Percentiles rank a stretch among this genome's conserved stretches.
Conservation (phyloP, 2,888 invertebrate species). For the Cosmia trapezina region DNA sequence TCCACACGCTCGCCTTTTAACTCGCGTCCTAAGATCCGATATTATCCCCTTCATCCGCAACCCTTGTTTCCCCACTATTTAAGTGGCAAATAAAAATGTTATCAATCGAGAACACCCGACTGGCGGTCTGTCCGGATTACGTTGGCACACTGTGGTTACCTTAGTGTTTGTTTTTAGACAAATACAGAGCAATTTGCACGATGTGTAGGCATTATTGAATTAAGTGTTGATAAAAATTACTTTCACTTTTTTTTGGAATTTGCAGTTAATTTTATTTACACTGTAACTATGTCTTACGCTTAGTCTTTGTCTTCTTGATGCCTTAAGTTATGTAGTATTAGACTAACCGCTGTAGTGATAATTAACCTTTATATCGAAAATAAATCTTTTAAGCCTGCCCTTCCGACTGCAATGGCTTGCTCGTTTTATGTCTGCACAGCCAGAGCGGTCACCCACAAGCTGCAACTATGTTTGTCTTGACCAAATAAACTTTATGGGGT, state of each 20-base stretch:
- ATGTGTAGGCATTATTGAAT: constrained; percentile 5
- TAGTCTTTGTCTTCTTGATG: too few relatives aligned
- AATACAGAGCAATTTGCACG: constrained; percentile 22
- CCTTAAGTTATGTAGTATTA: not conserved
- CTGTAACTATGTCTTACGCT: too few relatives aligned
- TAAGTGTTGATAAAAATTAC: not conserved
- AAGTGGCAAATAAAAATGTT: constrained; percentile 81
- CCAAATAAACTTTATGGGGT: constrained; percentile 15
- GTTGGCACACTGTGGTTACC: constrained; percentile 64
- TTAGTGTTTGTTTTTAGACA: constrained; percentile 64
- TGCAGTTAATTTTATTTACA: not conserved
- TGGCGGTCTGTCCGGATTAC: constrained; percentile 67
- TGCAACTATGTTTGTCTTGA: constrained; percentile 10
- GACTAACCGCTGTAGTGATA: too few relatives aligned
- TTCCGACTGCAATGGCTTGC: not conserved
- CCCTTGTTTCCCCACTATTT: constrained; percentile 75
- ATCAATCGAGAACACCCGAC: constrained; percentile 74
- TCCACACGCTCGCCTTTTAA: constrained; percentile 61
- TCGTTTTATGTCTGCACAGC: not conserved
- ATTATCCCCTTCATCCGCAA: constrained; percentile 71
- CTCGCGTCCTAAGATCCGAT: constrained; percentile 69
- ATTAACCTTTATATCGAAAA: not conserved
- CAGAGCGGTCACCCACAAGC: not conserved
- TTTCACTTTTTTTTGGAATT: not conserved
- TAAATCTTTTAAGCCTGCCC: not conserved